phyloP scores from a whole-genome alignment of 2,113 vertebrate species.

The Mirza zaza region DNA sequence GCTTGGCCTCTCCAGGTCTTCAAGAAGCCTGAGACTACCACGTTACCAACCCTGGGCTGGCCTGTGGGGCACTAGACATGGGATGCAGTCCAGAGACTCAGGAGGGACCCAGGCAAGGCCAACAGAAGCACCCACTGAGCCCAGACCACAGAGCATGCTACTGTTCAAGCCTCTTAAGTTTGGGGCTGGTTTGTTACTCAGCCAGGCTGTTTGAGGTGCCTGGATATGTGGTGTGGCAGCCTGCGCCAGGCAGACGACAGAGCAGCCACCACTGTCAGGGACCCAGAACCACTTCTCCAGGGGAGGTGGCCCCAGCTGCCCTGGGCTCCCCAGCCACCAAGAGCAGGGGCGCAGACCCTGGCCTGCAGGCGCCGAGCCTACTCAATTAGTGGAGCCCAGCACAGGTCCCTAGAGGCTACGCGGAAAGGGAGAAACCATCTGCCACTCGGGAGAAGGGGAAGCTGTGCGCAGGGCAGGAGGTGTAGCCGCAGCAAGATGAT shows the following conservation, averaged over 20 bases:
- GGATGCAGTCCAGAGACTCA: not conserved
- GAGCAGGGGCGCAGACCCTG: not conserved
- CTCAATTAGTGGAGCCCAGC: not conserved
- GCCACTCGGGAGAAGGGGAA: not conserved
- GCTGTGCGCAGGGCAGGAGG: fast-evolving
- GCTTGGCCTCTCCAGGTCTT: not conserved
- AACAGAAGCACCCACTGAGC: not conserved
- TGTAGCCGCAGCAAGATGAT: not conserved
- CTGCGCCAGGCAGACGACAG: not conserved
- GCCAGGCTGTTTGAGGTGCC: not conserved
- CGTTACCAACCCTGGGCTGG: not conserved
- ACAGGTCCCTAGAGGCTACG: fast-evolving
- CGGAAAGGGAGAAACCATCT: not conserved
- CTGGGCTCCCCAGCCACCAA: not conserved
- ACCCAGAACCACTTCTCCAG: not conserved
- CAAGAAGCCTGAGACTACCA: not conserved
- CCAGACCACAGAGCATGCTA: not conserved
- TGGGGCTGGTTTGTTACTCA: not conserved
- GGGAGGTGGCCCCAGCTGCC: not conserved
- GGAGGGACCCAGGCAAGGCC: not conserved
- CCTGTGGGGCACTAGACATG: not conserved
- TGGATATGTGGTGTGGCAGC: not conserved
- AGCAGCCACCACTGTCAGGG: not conserved
- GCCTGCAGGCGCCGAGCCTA: not conserved
- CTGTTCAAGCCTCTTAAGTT: not conserved